These are phyloP conservation scores for Kryptolebias ocellatus DNA, from an alignment of 2,797 vertebrate species.

Conservation along the genomic window DNA sequence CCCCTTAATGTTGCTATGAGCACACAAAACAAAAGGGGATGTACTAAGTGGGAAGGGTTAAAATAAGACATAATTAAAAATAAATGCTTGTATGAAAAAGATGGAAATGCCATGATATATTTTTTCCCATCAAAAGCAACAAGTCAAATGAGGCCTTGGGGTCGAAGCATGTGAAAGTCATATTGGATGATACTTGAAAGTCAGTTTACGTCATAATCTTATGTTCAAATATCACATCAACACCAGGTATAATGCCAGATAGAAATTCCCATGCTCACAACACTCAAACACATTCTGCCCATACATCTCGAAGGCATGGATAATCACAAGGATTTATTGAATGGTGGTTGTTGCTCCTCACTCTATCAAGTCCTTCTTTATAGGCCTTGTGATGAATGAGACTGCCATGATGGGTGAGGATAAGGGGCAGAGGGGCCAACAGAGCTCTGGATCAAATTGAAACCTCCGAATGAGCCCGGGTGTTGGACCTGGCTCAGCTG, in stretches of 20 bases:
- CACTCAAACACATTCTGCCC: constrained; percentile 42
- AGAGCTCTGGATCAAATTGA: constrained; percentile 61
- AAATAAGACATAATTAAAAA: not conserved
- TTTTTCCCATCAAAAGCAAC: constrained; percentile 51
- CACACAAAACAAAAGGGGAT: no score
- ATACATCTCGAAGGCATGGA: constrained; percentile 72
- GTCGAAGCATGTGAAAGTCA: constrained; percentile 55
- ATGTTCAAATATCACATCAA: constrained; percentile 45
- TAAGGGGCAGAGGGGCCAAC: constrained; percentile 54
- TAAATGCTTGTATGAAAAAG: constrained; percentile 12
- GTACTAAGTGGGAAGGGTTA: constrained; percentile 21
- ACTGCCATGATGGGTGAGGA: constrained; percentile 62
- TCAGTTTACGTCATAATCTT: constrained; percentile 39
- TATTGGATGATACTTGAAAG: constrained; percentile 61
- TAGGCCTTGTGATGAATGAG: constrained; percentile 74
- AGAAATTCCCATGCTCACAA: constrained; percentile 55
- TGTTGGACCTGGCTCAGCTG: constrained; percentile 37
- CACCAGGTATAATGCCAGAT: constrained; percentile 65
- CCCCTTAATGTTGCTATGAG: no score
- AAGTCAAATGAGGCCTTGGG: constrained; percentile 56
- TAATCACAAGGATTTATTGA: constrained; percentile 85
- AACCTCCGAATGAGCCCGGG: constrained; percentile 58
- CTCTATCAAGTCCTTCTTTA: constrained; percentile 80
- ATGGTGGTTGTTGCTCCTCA: constrained; percentile 73
- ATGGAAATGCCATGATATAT: constrained; percentile 35